A percentile compares a stretch with the other conserved stretches of the same genome.
These are phyloP conservation scores for Phthorimaea operculella DNA, from an alignment of 1,140 invertebrate species.

Conservation along the genomic window DNA sequence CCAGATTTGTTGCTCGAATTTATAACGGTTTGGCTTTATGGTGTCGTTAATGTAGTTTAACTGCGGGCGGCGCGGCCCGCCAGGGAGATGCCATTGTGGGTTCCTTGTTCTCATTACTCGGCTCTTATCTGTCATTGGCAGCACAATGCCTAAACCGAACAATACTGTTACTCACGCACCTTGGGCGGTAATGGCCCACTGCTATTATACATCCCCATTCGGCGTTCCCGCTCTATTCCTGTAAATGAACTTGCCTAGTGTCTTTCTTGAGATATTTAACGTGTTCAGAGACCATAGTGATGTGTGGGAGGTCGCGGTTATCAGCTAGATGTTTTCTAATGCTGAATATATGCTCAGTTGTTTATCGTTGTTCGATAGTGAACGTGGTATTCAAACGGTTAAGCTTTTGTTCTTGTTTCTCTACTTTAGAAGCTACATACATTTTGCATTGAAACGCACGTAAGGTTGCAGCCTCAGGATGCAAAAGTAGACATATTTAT, in stretches of 20 bases:
- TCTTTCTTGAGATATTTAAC: not conserved
- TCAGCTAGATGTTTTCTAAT: not conserved
- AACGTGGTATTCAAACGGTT: too few relatives aligned
- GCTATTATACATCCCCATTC: constrained; percentile 9
- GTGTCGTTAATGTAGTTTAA: not conserved
- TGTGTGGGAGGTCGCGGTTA: not conserved
- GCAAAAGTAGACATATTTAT: not conserved
- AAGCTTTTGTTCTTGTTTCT: too few relatives aligned
- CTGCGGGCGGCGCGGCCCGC: not conserved
- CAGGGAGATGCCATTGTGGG: constrained; percentile 36
- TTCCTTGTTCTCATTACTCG: constrained; percentile 42
- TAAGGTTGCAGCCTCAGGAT: too few relatives aligned
- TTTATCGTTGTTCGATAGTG: too few relatives aligned
- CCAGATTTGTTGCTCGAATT: not conserved
- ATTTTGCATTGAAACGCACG: too few relatives aligned
- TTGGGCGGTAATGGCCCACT: constrained; percentile 21
- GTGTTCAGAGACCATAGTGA: not conserved
- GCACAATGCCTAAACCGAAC: constrained; percentile 42
- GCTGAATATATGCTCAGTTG: too few relatives aligned
- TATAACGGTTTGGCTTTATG: not conserved
- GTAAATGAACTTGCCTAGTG: constrained; percentile 1
- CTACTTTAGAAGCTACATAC: too few relatives aligned
- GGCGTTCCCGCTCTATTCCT: constrained; percentile 5
- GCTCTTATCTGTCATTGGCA: constrained; percentile 58
- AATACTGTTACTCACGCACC: constrained; percentile 41